phyloP scores from a whole-genome alignment of 2,113 vertebrate species.

The Oplegnathus fasciatus region DNA sequence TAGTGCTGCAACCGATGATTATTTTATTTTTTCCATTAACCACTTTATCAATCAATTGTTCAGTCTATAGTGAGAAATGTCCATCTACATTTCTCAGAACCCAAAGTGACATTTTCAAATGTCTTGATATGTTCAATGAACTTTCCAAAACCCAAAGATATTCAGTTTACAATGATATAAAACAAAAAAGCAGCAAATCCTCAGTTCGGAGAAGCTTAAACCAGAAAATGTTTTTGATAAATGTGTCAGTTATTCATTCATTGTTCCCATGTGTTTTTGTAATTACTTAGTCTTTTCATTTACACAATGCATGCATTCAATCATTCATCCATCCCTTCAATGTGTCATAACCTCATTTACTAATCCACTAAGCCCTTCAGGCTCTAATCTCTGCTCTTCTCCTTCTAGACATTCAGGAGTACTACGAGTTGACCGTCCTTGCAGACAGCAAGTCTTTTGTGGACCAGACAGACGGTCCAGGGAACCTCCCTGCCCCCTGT shows the following conservation, averaged over 20 bases:
- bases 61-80: neutral
- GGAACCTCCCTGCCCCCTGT: neutral
- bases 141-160: neutral
- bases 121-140: neutral
- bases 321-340: neutral
- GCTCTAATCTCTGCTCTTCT: neutral
- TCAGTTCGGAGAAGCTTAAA: neutral
- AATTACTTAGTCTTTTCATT: neutral
- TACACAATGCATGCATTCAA: neutral
- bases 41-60: neutral
- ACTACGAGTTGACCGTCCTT: conserved; percentile 75
- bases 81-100: neutral
- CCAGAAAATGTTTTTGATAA: neutral
- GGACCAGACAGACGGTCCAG: neutral
- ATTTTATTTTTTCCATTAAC: neutral
- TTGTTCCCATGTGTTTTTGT: neutral
- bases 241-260: neutral
- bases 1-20: neutral
- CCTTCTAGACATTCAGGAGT: conserved; percentile 80
- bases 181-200: neutral
- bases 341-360: neutral
- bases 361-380: neutral
- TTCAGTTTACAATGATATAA: neutral
- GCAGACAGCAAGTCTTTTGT: conserved; percentile 49
- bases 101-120: neutral